These are phyloP conservation scores for Lacerta viridis DNA, from an alignment of 2,797 vertebrate genomes.

Conservation along the genomic window DNA sequence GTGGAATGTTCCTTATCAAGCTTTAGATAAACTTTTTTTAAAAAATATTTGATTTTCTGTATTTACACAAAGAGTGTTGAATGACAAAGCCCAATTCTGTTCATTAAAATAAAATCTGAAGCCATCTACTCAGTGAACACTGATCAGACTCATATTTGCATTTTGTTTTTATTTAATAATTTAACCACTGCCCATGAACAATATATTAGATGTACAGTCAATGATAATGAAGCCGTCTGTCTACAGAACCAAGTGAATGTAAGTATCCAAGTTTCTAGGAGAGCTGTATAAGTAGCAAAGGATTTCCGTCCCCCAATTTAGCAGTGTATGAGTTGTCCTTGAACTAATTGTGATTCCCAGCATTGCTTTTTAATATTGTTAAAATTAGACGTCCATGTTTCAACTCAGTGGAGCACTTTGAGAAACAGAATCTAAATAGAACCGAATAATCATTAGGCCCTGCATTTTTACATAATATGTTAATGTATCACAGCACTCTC, in stretches of 20 bases:
- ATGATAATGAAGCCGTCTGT: slow-evolving; percentile 58
- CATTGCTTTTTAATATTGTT: slow-evolving; percentile 39
- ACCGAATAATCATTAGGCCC: background rate
- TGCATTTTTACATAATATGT: background rate
- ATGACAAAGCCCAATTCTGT: slow-evolving; percentile 1
- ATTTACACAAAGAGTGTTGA: slow-evolving; percentile 8
- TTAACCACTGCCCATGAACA: slow-evolving; percentile 44
- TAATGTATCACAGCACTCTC: background rate
- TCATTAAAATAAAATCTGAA: slow-evolving; percentile 9
- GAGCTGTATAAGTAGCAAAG: slow-evolving; percentile 55
- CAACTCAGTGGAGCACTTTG: background rate
- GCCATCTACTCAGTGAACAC: slow-evolving; percentile 14
- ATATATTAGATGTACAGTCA: slow-evolving; percentile 40
- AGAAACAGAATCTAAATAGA: background rate
- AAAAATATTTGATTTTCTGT: slow-evolving; percentile 21
- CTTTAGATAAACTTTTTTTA: slow-evolving; percentile 14
- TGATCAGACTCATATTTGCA: slow-evolving; percentile 32
- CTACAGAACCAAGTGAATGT: slow-evolving; percentile 47
- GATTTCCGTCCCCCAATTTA: slow-evolving; percentile 49
- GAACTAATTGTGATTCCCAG: slow-evolving; percentile 58
- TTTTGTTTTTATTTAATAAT: slow-evolving; percentile 42
- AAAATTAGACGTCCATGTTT: slow-evolving; percentile 17
- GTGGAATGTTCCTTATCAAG: slow-evolving; percentile 1
- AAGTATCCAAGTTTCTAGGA: slow-evolving; percentile 37
- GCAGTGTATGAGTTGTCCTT: slow-evolving; percentile 32